Evolutionary conservation across 2,888 invertebrate species (phyloP).

Genomic region (Heliconius charithonia): DNA sequence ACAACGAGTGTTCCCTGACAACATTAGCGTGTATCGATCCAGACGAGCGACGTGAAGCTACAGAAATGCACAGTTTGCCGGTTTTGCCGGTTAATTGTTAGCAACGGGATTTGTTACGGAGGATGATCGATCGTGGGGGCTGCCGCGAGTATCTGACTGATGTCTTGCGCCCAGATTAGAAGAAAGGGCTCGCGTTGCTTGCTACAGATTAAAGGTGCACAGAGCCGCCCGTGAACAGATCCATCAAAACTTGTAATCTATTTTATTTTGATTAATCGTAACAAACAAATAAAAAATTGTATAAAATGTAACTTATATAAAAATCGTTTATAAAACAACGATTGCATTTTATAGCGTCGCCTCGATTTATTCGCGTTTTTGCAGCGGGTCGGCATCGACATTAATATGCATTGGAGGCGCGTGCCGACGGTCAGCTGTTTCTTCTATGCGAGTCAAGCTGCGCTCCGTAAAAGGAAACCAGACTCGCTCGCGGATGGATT

Average conservation of each 20-base stretch:
- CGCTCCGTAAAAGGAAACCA: slow-evolving; percentile 79
- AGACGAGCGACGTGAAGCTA: slow-evolving; percentile 44
- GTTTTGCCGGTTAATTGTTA: slow-evolving; percentile 40
- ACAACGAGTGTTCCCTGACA: slow-evolving; percentile 41
- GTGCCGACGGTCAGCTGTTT: slow-evolving; percentile 82
- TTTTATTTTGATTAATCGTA: neutral
- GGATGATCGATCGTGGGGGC: slow-evolving; percentile 31
- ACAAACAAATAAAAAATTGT: neutral
- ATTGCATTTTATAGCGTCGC: slow-evolving; percentile 53
- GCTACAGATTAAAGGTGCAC: slow-evolving; percentile 6
- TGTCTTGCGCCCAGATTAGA: slow-evolving; percentile 7
- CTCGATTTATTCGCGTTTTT: too few relatives aligned
- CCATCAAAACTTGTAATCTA: slow-evolving; percentile 15
- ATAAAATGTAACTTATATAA: slow-evolving; percentile 1
- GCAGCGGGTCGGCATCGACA: slow-evolving; percentile 54
- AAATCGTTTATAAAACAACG: slow-evolving; percentile 25
- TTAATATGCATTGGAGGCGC: slow-evolving; percentile 80
- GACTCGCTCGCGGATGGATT: slow-evolving; percentile 73
- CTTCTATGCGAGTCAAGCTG: slow-evolving; percentile 80
- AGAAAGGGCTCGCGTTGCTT: slow-evolving; percentile 21
- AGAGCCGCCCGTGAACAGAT: slow-evolving; percentile 15
- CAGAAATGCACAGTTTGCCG: slow-evolving; percentile 42
- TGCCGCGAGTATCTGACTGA: too few relatives aligned
- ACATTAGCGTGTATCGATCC: slow-evolving; percentile 47
- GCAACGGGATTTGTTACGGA: slow-evolving; percentile 37